A percentile compares a stretch with the other conserved stretches of the same genome.
phyloP scores from a whole-genome alignment of 2,888 invertebrate species.

The Stenodema calcarata region DNA sequence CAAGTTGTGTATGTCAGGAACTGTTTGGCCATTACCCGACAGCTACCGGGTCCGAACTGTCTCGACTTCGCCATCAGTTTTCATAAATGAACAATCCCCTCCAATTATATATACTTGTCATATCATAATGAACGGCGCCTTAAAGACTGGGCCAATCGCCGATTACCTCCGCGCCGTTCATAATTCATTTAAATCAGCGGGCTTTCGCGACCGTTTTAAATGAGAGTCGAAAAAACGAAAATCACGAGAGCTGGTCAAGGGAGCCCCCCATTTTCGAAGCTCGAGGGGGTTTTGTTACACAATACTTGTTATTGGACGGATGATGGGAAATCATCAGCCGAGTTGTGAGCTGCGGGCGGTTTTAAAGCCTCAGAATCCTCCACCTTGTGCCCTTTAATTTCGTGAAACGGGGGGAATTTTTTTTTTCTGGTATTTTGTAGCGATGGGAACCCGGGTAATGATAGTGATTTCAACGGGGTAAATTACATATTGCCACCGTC shows the following conservation, averaged over 20 bases:
- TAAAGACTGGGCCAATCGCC: not conserved
- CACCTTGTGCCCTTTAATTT: not conserved
- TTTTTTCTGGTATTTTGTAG: not conserved
- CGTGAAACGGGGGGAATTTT: not conserved
- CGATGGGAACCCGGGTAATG: not conserved
- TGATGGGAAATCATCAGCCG: not conserved
- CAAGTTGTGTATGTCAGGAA: not conserved
- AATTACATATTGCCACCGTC: not conserved
- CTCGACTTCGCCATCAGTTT: not conserved
- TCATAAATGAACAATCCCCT: not conserved
- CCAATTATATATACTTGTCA: not conserved
- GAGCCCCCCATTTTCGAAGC: not conserved
- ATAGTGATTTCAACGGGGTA: not conserved
- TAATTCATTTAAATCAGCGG: not conserved
- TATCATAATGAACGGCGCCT: not conserved
- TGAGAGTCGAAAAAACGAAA: not conserved
- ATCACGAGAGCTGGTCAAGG: not conserved
- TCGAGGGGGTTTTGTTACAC: not conserved
- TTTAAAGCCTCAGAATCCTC: not conserved
- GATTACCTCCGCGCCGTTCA: not conserved
- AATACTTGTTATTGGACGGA: not conserved
- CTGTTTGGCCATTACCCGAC: not conserved
- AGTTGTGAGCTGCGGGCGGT: not conserved
- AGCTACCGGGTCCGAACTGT: not conserved
- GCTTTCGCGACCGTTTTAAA: not conserved